A percentile compares a stretch with the other conserved stretches of the same genome.
phyloP scores from a whole-genome alignment of 2,797 vertebrate species.

The Danionella dracula region DNA sequence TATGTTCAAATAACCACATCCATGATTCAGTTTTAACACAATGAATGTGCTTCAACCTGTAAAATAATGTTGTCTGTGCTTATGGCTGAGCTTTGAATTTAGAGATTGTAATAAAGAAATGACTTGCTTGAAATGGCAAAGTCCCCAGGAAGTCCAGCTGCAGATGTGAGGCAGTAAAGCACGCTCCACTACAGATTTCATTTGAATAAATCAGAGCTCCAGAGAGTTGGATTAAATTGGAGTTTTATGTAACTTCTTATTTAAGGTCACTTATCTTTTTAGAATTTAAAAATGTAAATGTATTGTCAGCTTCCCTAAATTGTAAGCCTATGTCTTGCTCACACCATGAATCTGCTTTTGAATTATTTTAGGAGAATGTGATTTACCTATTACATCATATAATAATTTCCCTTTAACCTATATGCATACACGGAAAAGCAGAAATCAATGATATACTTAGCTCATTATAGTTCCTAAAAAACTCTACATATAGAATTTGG shows the following conservation, averaged over 20 bases:
- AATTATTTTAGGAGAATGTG: too few species aligned
- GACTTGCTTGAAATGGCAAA: constrained; percentile 56
- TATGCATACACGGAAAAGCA: too few species aligned
- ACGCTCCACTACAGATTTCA: constrained; percentile 60
- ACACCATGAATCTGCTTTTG: constrained; percentile 39
- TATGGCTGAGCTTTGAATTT: constrained; percentile 19
- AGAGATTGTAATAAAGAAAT: constrained; percentile 36
- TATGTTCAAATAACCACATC: too few species aligned
- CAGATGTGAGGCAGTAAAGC: constrained; percentile 53
- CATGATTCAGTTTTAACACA: constrained; percentile 44
- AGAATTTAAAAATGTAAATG: constrained; percentile 72
- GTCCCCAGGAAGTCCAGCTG: constrained; percentile 38
- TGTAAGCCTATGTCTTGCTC: constrained; percentile 36
- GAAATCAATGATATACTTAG: too few species aligned
- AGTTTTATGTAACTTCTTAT: constrained; percentile 71
- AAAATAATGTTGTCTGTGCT: constrained; percentile 19
- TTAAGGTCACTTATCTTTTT: constrained; percentile 71
- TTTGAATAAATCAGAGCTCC: constrained; percentile 66
- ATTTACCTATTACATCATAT: too few species aligned
- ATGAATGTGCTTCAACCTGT: constrained; percentile 17
- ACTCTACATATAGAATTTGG: too few species aligned
- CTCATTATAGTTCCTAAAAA: too few species aligned
- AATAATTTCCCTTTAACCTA: too few species aligned
- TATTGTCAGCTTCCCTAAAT: constrained; percentile 68
- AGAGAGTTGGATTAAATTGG: constrained; percentile 67